Evolutionary conservation across 2,113 vertebrate species (phyloP), one percentile per base, ranked within the genome.

Genomic region (Pluvianellus socialis): DNA sequence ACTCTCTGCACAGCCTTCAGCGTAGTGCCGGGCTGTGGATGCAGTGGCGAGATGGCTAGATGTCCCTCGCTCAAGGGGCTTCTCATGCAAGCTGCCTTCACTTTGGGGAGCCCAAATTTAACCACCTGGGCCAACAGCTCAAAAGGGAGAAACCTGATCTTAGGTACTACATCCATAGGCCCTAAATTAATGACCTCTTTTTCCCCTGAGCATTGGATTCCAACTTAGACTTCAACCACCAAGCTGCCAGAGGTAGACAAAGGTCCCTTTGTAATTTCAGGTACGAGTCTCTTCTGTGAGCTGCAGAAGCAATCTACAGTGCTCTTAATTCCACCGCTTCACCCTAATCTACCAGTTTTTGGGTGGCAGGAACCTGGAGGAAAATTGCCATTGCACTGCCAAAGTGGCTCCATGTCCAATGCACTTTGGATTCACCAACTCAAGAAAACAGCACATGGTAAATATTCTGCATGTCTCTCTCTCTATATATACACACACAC

Each of bases 381-480:
- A n/a, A 79, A 70, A 70, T 12, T 67, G 45, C 47, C 28, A 40
- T 6, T 40, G 35, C 6, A 3, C 28, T 47, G 59, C 33, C 63
- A 28, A 33, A 82, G 21, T 58, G 40, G 56, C 45, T 50, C 12
- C 22, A 22, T 0, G 0, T 35, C 14, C 38, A 75, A 17, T 6
- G 21, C 13, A 8, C 14, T 79, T 27, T 42, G 24, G 49, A 38
- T 73, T 30, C n/a, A 74, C 17, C 38, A 40, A 23, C 38, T 58
- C 22, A 14, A 56, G 22, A 12, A 32, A 24, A 77, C 12, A 73
- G 66, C 12, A 53, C 8, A 5, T 3, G 11, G 14, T 47, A 61
- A 73, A 45, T n/a, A 66, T 40, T 84, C 73, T 2, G 1, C 4
- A 0, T 40, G 3, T n/a, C 0, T 24, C 30, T 49, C 2, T 33